Evolutionary conservation across 2,113 vertebrate species (phyloP), one percentile per base, ranked within the genome.

Genomic region (Coptodon bakossiorum): DNA sequence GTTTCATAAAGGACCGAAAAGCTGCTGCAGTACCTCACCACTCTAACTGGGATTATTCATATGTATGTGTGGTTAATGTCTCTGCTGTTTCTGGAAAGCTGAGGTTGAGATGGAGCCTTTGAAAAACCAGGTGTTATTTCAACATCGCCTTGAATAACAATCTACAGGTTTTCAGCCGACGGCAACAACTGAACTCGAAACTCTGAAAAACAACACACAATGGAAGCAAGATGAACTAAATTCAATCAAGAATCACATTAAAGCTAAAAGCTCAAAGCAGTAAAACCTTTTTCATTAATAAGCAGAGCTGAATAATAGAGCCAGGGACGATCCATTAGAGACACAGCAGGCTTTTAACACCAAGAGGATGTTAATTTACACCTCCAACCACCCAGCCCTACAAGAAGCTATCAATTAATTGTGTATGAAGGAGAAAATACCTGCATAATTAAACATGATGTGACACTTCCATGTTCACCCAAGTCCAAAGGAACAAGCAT

Each of bases 191-290:
- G 24, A 71, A 56, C 54, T 50, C 59, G 6, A 68, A 54, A 82
- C 14, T 9, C 81, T 11, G 80, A 56, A 87, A 85, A 83, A 88
- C 78, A 59, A 63, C 56, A 43, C 88, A 88, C 57, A 81, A 12
- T 59, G 34, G 45, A 81, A 63, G 29, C 57, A 88, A 48, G 76
- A 59, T 54, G 63, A 90, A 29, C 40, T 45, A 36, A 85, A 91
- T 91, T 84, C 68, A 90, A 92, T 92, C 90, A 89, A 84, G 90
- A 90, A 86, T 89, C 76, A 66, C 88, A 91, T 93, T 90, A 88
- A 90, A 52, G 86, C 73, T 88, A 81, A 89, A 90, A 85, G 84
- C 86, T 91, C 81, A 63, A 50, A 86, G 80, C 81, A 71, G 78
- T 89, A 86, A 87, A 92, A 86, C 76, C 78, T 89, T 86, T 89